These are phyloP conservation scores for Clivina fossor DNA, from an alignment of 2,888 invertebrate genomes.

Conservation along the genomic window DNA sequence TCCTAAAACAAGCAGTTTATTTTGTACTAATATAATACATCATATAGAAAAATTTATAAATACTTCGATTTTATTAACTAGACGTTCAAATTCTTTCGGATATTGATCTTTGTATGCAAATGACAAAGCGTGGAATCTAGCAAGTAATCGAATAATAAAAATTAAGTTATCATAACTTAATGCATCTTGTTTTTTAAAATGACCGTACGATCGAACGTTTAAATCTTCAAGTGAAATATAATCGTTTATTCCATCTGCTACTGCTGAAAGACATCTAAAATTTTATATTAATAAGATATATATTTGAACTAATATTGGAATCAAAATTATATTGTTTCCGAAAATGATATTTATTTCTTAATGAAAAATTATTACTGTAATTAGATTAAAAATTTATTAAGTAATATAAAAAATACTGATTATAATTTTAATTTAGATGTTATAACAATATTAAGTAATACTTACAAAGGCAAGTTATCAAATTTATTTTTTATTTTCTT, in stretches of 20 bases:
- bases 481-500: slow-evolving; percentile 43
- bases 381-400: slow-evolving; percentile 7
- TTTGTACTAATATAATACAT: background rate
- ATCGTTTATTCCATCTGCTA: slow-evolving; percentile 52
- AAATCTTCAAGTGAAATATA: slow-evolving; percentile 53
- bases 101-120: slow-evolving; percentile 53
- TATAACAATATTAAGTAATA: slow-evolving; percentile 10
- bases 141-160: slow-evolving; percentile 50
- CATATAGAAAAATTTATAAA: slow-evolving; percentile 1
- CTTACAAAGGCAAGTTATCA: slow-evolving; percentile 45
- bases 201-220: slow-evolving; percentile 47
- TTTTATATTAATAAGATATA: no score
- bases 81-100: slow-evolving; percentile 47
- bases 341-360: slow-evolving; percentile 4
- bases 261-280: slow-evolving; percentile 48
- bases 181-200: slow-evolving; percentile 45
- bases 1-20: slow-evolving; percentile 51
- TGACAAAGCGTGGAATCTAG: slow-evolving; percentile 54
- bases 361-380: slow-evolving; percentile 3
- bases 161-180: slow-evolving; percentile 47
- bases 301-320: background rate
- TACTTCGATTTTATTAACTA: slow-evolving; percentile 43
- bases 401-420: background rate
- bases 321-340: no score
- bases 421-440: no score